phyloP scores from a whole-genome alignment of 2,888 invertebrate species.

The Bombyx huttoni region DNA sequence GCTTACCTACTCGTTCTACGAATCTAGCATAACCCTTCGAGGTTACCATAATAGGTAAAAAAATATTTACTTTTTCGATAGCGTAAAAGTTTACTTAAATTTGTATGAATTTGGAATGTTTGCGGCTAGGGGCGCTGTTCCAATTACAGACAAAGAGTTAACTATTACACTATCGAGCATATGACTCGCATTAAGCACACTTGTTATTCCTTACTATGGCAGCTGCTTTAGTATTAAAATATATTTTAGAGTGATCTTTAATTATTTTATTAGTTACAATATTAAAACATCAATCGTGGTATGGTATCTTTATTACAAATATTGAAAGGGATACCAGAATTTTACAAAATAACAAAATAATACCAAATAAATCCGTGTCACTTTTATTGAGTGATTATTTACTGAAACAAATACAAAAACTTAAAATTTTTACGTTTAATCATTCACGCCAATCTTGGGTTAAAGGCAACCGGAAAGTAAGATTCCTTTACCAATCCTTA shows the following conservation, averaged over 20 bases:
- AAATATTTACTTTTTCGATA: too few relatives aligned
- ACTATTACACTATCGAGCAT: too few relatives aligned
- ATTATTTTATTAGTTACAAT: not conserved
- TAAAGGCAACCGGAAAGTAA: constrained; percentile 12
- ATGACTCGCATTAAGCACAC: too few relatives aligned
- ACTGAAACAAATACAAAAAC: constrained; percentile 7
- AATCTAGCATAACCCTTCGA: too few relatives aligned
- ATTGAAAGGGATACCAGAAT: constrained; percentile 43
- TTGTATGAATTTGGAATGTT: too few relatives aligned
- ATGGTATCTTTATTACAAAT: constrained; percentile 60
- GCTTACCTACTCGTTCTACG: too few relatives aligned
- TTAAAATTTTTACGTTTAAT: constrained; percentile 6
- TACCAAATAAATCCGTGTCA: constrained; percentile 7
- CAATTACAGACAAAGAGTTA: too few relatives aligned
- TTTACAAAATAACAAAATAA: constrained; percentile 48
- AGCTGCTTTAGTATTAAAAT: too few relatives aligned
- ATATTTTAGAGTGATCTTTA: not conserved
- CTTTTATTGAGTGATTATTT: constrained; percentile 6
- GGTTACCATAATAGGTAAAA: too few relatives aligned
- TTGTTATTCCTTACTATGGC: too few relatives aligned
- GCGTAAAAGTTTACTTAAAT: too few relatives aligned
- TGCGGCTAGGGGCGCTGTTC: too few relatives aligned
- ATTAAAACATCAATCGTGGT: constrained; percentile 40
- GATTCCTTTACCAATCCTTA: constrained; percentile 12
- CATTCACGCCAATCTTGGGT: constrained; percentile 12